Evolutionary conservation across 2,113 vertebrate species (phyloP).

Genomic region (Alces alces): DNA sequence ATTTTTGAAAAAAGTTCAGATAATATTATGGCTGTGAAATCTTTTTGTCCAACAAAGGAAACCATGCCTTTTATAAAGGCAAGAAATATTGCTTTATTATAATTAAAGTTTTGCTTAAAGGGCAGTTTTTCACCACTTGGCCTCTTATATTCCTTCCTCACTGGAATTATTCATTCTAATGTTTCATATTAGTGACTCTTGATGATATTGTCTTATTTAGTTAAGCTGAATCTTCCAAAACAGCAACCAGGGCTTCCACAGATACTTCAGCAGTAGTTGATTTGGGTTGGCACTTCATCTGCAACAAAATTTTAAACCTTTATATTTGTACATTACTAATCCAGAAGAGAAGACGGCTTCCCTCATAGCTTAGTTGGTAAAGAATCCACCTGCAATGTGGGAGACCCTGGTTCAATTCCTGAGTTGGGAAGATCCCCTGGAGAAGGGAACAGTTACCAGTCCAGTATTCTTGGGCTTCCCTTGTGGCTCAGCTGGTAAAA

Average conservation of each 20-base stretch:
- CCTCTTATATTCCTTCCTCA: background rate
- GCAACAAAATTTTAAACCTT: background rate
- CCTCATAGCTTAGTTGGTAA: background rate
- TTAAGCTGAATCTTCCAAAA: background rate
- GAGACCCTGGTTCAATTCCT: rapidly evolving
- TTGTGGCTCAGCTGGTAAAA: background rate
- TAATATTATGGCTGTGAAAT: background rate
- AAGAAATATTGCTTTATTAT: background rate
- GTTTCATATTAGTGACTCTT: background rate
- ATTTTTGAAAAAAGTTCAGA: background rate
- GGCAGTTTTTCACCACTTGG: background rate
- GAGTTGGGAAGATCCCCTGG: background rate
- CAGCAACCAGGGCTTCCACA: background rate
- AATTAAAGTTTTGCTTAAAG: background rate
- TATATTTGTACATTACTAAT: background rate
- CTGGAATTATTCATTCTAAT: background rate
- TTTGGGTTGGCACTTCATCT: background rate
- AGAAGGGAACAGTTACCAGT: background rate
- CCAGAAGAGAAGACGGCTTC: background rate
- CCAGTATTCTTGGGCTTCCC: background rate
- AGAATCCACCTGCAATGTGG: background rate
- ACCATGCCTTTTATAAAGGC: background rate
- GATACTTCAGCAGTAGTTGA: background rate
- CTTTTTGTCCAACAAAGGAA: background rate
- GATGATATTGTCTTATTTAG: background rate